Evolutionary conservation across 2,113 vertebrate genomes (phyloP).

Genomic region (Setophaga kirtlandii): DNA sequence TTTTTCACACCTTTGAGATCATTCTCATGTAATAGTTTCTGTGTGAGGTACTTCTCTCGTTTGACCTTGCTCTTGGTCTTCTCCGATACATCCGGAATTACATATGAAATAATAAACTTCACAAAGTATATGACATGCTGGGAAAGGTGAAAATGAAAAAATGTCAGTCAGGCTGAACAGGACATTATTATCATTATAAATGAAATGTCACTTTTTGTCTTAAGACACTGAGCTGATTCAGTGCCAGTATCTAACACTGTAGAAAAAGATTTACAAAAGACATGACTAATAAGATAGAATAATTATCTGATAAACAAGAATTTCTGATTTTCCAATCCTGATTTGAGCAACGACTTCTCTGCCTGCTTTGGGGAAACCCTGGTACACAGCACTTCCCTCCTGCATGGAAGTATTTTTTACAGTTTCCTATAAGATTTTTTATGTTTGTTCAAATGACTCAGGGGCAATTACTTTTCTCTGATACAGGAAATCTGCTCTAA

Average conservation of each 20-base stretch:
- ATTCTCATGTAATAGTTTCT: slow-evolving; percentile 87
- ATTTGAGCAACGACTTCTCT: background rate
- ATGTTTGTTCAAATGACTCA: background rate
- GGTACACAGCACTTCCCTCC: background rate
- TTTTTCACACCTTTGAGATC: slow-evolving; percentile 83
- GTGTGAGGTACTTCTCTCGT: slow-evolving; percentile 90
- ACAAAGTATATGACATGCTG: slow-evolving; percentile 92
- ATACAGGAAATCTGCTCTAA: background rate
- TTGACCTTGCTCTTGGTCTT: slow-evolving; percentile 88
- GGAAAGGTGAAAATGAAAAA: slow-evolving; percentile 49
- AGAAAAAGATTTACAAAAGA: background rate
- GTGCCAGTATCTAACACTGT: background rate
- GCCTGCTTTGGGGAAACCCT: background rate
- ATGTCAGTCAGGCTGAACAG: background rate
- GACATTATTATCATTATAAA: background rate
- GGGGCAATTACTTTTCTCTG: background rate
- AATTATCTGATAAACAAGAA: background rate
- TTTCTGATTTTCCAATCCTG: background rate
- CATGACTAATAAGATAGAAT: background rate
- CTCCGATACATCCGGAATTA: slow-evolving; percentile 87
- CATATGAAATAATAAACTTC: slow-evolving; percentile 88
- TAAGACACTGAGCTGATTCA: background rate
- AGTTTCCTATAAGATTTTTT: background rate
- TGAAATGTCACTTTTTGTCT: background rate
- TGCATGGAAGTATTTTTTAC: background rate